Percentiles rank a stretch among this genome's conserved stretches.
These are phyloP conservation scores for Nephrotoma guestfalica DNA, from an alignment of 2,888 invertebrate genomes.

Conservation along the genomic window DNA sequence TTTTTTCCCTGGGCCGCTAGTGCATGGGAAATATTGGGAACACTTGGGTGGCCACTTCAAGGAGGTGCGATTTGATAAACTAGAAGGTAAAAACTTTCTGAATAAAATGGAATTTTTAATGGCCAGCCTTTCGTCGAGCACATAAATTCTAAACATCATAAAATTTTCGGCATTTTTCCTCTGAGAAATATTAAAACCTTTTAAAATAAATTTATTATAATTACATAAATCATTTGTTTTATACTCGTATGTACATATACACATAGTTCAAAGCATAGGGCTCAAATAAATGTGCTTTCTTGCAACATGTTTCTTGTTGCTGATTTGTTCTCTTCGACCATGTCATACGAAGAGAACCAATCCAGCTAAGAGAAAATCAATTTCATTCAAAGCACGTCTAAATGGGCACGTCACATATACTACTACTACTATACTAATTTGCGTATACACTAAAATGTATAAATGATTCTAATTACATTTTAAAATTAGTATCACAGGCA, in stretches of 20 bases:
- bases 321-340: no score
- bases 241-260: not conserved
- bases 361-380: no score
- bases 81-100: slow-evolving; percentile 91
- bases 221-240: not conserved
- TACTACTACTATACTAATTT: not conserved
- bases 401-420: no score
- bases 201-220: not conserved
- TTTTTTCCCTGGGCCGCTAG: slow-evolving; percentile 73
- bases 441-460: not conserved
- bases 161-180: no score
- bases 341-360: no score
- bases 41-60: slow-evolving; percentile 86
- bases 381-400: no score
- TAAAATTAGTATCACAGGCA: not conserved
- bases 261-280: no score
- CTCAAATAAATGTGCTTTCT: no score
- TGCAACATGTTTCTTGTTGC: no score
- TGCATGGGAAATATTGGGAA: slow-evolving; percentile 86
- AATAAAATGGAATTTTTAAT: slow-evolving; percentile 94
- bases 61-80: slow-evolving; percentile 74
- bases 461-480: not conserved
- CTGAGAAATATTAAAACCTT: no score
- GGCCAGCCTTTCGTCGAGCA: slow-evolving; percentile 43
- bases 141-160: slow-evolving; percentile 8